Evolutionary conservation across 30 jellyfish, hydroid and myxozoan species (phyloP).

Genomic region (Cassiopea andromeda): DNA sequence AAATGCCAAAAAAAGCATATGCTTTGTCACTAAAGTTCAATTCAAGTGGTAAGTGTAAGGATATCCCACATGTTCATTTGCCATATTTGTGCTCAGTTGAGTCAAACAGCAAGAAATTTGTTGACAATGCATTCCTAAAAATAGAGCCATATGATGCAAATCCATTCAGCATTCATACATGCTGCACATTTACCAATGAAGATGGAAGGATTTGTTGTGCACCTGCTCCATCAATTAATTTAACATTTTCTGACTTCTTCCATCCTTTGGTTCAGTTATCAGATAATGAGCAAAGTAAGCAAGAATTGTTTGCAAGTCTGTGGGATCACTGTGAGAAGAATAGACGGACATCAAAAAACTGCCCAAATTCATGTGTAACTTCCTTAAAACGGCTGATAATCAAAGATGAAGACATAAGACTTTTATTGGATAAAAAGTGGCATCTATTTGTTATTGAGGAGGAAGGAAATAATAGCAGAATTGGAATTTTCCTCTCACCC

Average conservation of each 20-base stretch:
- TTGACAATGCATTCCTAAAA: conserved; percentile 8
- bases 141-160: conserved; percentile 20
- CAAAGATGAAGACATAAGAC: neutral
- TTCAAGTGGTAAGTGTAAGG: conserved; percentile 27
- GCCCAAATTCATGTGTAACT: conserved; percentile 15
- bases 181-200: conserved; percentile 45
- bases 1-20: conserved; percentile 17
- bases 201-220: conserved; percentile 58
- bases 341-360: conserved; percentile 5
- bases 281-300: neutral
- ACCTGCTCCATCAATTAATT: conserved; percentile 32
- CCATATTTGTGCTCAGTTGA: conserved; percentile 1
- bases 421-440: conserved; percentile 14
- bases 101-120: neutral
- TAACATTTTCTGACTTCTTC: conserved; percentile 41
- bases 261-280: conserved; percentile 25
- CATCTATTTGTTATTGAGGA: conserved; percentile 13
- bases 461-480: neutral
- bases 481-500: conserved; percentile 75
- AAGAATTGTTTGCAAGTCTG: conserved; percentile 11
- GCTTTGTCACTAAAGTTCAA: conserved; percentile 55
- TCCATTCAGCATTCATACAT: conserved; percentile 14
- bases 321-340: conserved; percentile 40
- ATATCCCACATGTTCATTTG: conserved; percentile 20
- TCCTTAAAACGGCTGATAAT: conserved; percentile 44